Percentiles rank a stretch among this genome's conserved stretches.
These are phyloP conservation scores for Emesis furor DNA, from an alignment of 2,888 invertebrate genomes.

Conservation along the genomic window DNA sequence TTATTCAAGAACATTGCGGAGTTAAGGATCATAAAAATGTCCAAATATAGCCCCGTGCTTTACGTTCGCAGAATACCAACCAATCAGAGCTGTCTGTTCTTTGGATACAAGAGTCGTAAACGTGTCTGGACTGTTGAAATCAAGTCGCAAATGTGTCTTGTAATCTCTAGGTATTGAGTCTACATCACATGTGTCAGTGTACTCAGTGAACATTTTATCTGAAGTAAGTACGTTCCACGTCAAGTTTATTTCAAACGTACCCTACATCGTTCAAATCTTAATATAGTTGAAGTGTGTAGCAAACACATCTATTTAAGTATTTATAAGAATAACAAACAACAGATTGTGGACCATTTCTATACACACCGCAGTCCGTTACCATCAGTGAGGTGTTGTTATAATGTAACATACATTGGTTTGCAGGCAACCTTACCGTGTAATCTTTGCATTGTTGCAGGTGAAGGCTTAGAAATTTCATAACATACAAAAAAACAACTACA, in stretches of 20 bases:
- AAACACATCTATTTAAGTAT: no score
- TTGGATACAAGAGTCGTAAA: constrained; percentile 1
- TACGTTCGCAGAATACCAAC: constrained; percentile 12
- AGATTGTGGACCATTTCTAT: no score
- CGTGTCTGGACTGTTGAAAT: neutral
- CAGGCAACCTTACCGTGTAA: no score
- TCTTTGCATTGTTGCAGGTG: no score
- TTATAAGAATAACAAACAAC: no score
- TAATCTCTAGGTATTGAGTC: neutral
- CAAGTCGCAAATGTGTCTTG: neutral
- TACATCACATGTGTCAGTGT: neutral
- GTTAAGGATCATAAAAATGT: constrained; percentile 8
- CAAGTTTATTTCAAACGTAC: neutral
- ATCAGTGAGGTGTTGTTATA: no score
- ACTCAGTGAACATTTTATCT: neutral
- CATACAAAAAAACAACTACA: no score
- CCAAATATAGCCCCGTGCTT: neutral
- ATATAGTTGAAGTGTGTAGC: neutral
- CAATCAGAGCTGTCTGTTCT: neutral
- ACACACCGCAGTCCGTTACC: no score
- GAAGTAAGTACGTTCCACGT: neutral
- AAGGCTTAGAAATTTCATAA: no score
- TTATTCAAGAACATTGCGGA: neutral
- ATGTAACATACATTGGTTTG: no score
- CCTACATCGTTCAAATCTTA: no score